These are phyloP conservation scores for Ophiodon elongatus DNA, from an alignment of 2,113 vertebrate species.

Conservation along the genomic window DNA sequence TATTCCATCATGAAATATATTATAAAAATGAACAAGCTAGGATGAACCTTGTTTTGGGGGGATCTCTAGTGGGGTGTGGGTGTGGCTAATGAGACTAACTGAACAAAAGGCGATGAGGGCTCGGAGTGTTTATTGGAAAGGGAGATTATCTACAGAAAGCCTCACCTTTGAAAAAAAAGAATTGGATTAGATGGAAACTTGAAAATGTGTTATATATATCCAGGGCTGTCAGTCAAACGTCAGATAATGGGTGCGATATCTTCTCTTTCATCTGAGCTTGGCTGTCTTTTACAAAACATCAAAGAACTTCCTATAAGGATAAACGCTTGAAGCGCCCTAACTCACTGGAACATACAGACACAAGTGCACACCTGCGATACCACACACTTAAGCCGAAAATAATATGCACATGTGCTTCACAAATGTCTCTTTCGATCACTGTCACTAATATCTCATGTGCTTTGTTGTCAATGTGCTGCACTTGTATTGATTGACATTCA, in stretches of 20 bases:
- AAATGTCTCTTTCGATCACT: neutral
- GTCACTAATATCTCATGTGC: neutral
- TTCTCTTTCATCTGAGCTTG: slow-evolving; percentile 52
- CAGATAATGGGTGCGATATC: slow-evolving; percentile 35
- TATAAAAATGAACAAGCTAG: neutral
- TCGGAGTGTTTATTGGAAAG: neutral
- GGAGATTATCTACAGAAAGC: neutral
- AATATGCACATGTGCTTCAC: neutral
- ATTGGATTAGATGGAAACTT: slow-evolving; percentile 9
- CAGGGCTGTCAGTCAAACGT: slow-evolving; percentile 48
- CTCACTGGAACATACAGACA: slow-evolving; percentile 14
- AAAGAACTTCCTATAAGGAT: slow-evolving; percentile 55
- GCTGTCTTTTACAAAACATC: slow-evolving; percentile 51
- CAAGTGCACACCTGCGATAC: neutral
- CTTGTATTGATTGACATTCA: neutral
- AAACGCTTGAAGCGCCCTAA: slow-evolving; percentile 12
- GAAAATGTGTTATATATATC: slow-evolving; percentile 25
- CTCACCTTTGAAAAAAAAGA: neutral
- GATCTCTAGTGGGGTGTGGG: too few species aligned
- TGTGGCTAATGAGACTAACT: neutral
- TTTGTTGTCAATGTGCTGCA: neutral
- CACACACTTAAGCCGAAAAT: neutral
- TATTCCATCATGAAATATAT: neutral
- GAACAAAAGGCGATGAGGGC: neutral
- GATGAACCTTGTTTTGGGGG: neutral